phyloP scores from a whole-genome alignment of 1,140 invertebrate genomes.

The Drosophila ironensis region DNA sequence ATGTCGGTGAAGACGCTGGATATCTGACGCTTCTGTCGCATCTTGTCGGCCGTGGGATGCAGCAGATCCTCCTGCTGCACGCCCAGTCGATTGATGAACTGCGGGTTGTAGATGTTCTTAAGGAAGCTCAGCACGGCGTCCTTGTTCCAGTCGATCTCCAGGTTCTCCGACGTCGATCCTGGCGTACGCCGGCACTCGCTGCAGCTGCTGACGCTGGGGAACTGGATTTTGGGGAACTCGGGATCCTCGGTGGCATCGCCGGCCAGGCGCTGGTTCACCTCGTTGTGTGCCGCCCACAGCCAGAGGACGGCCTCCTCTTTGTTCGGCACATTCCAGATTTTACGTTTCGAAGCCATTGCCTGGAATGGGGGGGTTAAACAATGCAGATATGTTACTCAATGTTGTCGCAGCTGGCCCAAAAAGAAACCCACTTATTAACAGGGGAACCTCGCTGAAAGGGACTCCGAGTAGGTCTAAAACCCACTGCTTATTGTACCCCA shows the following conservation, averaged over 20 bases:
- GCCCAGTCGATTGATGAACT: conserved; percentile 83
- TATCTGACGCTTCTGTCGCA: conserved; percentile 77
- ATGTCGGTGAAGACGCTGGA: conserved; percentile 85
- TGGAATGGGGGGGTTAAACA: conserved; percentile 34
- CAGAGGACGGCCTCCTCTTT: conserved; percentile 92
- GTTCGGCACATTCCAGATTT: conserved; percentile 87
- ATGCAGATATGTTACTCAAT: conserved; percentile 23
- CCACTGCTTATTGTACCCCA: not conserved
- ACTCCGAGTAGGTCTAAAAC: not conserved
- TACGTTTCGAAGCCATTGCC: conserved; percentile 87
- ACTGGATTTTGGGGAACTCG: conserved; percentile 93
- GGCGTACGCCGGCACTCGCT: conserved; percentile 85
- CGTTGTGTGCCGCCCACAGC: conserved; percentile 97
- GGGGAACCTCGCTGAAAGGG: not conserved
- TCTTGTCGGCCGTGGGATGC: conserved; percentile 57
- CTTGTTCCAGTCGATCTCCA: conserved; percentile 86
- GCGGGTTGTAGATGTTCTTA: conserved; percentile 87
- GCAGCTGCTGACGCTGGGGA: conserved; percentile 89
- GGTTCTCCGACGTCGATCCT: conserved; percentile 12
- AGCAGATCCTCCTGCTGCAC: conserved; percentile 56
- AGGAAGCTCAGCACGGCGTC: conserved; percentile 89
- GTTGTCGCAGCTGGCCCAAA: conserved; percentile 49
- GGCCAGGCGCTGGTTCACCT: conserved; percentile 93
- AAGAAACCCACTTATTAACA: conserved; percentile 1
- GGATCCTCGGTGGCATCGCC: conserved; percentile 96